Evolutionary conservation across 2,113 vertebrate species (phyloP), one percentile per base, ranked within the genome.

Genomic region (Lathamus discolor): DNA sequence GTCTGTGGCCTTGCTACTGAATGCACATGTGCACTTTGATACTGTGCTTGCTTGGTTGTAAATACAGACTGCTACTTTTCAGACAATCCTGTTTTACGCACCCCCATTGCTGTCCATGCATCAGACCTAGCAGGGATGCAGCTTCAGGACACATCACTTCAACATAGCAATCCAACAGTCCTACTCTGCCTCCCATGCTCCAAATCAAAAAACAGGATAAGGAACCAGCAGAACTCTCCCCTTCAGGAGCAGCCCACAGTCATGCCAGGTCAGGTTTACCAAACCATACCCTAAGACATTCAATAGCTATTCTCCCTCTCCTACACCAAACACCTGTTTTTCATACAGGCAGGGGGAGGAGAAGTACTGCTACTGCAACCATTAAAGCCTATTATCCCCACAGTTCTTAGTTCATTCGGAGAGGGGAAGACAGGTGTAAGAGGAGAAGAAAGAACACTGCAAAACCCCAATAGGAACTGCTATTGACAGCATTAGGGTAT

Each of bases 321-420:
- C 20, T 55, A 44, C 39, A 55, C 7, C 39, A 33, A 85, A 61
- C 13, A 68, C 31, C 10, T 25, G 23, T 2, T n/a, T 75, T 74
- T 37, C n/a, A 70, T 5, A 35, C 0, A 1, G 22, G 31, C n/a
- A 17, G 6, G 4, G 4, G 24, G 10, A 10, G 25, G 15, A 7
- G 18, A 46, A 44, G 3, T 20, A 80, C 10, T 63, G 7, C 17
- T 67, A 67, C 31, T 37, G 31, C 46, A 83, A n/a, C 44, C 48
- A 19, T 9, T 5, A 27, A 80, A 83, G 3, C 2, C 7, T 55
- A 14, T 35, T 33, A 70, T 2, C 8, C 25, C 35, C 29, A 33
- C 2, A 49, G 20, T 9, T 72, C 64, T 28, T 8, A 63, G 10
- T 22, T 79, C 70, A 64, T 70, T 31, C 39, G 22, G 23, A 3